Percentiles rank a stretch among this genome's conserved stretches.
Evolutionary conservation across 2,797 vertebrate species (phyloP).

Genomic region (Xenops minutus): DNA sequence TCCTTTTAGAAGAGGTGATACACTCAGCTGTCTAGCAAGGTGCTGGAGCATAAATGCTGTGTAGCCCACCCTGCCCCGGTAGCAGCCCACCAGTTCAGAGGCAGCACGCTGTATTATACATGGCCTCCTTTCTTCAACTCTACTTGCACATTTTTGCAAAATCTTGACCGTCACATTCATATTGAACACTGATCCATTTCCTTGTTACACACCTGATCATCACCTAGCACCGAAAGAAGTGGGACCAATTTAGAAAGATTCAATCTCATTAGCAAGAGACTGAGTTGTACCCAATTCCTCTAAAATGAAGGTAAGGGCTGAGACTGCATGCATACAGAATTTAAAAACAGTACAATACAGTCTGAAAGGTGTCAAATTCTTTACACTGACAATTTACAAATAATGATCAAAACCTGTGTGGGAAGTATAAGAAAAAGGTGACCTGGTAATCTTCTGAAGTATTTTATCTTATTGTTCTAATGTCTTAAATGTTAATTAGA

Average conservation of each 20-base stretch:
- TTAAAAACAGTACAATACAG: not conserved
- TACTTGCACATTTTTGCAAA: not conserved
- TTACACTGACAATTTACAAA: not conserved
- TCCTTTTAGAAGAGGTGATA: not conserved
- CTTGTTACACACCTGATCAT: not conserved
- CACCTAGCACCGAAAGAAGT: not conserved
- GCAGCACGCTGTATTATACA: not conserved
- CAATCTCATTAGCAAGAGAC: fast-evolving
- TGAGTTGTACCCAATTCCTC: not conserved
- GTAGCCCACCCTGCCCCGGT: not conserved
- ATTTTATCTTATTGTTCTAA: not conserved
- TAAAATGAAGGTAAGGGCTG: not conserved
- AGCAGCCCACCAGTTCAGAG: not conserved
- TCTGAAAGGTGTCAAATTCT: not conserved
- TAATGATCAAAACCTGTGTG: not conserved
- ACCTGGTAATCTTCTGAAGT: not conserved
- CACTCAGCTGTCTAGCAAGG: not conserved
- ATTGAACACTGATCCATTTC: not conserved
- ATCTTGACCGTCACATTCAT: not conserved
- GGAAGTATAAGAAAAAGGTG: not conserved
- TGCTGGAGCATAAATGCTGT: not conserved
- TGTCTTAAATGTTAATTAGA: not conserved
- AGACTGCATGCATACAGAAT: not conserved
- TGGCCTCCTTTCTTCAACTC: not conserved
- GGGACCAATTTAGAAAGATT: not conserved